A percentile compares a stretch with the other conserved stretches of the same genome.
phyloP scores from a whole-genome alignment of 2,797 vertebrate genomes.

The Champsocephalus esox region DNA sequence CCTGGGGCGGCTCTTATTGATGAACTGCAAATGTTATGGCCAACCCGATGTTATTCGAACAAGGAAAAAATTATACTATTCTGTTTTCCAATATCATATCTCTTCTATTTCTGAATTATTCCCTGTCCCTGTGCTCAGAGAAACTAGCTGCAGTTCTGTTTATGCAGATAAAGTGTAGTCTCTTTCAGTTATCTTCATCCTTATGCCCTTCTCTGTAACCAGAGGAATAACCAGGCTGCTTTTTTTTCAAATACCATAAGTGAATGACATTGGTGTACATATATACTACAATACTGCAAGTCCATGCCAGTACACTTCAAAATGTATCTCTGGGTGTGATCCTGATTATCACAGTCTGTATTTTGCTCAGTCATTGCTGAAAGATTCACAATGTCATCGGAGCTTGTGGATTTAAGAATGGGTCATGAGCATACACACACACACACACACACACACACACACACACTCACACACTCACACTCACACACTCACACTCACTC shows the following conservation, averaged over 20 bases:
- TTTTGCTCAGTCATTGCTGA: conserved; percentile 26
- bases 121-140: conserved; percentile 5
- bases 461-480: neutral
- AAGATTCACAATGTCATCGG: conserved; percentile 35
- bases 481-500: neutral
- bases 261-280: conserved; percentile 36
- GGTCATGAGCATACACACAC: conserved; percentile 35
- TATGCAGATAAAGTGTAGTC: conserved; percentile 31
- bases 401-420: conserved; percentile 37
- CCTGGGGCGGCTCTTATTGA: conserved; percentile 69
- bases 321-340: conserved; percentile 14
- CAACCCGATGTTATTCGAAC: conserved; percentile 50
- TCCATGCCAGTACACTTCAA: neutral
- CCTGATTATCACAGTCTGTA: conserved; percentile 10
- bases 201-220: conserved; percentile 25
- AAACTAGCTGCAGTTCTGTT: conserved; percentile 22
- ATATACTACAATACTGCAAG: neutral
- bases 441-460: neutral
- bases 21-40: conserved; percentile 68
- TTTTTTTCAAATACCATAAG: conserved; percentile 16
- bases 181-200: conserved; percentile 13
- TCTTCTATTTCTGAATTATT: conserved; percentile 42
- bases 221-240: conserved; percentile 22
- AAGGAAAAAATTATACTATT: conserved; percentile 28
- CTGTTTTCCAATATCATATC: conserved; percentile 31